Evolutionary conservation across 2,888 invertebrate genomes (phyloP), one percentile per base, ranked within the genome.

Genomic region (Drosophila multiciliata): DNA sequence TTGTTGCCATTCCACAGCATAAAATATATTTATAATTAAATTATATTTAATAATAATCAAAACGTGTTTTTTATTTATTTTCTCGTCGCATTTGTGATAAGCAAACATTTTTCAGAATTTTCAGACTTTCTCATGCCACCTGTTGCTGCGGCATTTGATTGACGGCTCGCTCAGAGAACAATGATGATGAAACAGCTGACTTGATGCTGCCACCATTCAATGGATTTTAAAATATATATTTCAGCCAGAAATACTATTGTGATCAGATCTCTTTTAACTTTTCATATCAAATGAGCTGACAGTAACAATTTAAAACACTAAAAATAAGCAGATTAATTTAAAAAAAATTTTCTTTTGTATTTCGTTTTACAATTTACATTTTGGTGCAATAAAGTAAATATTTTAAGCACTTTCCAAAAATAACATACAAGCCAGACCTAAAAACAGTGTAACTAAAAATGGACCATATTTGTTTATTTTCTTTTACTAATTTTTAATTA

Each of bases 71-170:
- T n/a, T 11, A 50, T 75, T 52, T 1, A 36, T 26, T 60, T 4
- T 45, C n/a, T 48, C 9, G n/a, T 12, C 11, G 17, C 33, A 11
- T 36, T 12, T 29, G 12, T 17, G 9, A 35, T 40, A n/a, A 23
- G 55, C 40, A 9, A 50, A 48, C 26, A 38, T 33, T 67, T 58
- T 62, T 33, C 53, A 58, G 61, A n/a, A 40, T 67, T 58, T 62
- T 33, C 53, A 58, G 61, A 15, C 33, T 32, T 50, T 53, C 26
- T 26, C 48, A 20, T 38, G 63, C 61, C 67, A 76, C 76, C 61
- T 76, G 76, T 77, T 77, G 76, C 76, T 49, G 42, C 9, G 15
- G 32, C 35, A 42, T 45, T 58, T 66, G 61, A 66, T 75, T 35
- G 75, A 68, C 49, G 52, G 29, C 42, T 40, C 36, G 57, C 49